Evolutionary conservation across 2,888 invertebrate species (phyloP).

Genomic region (Ceraclea dissimilis): DNA sequence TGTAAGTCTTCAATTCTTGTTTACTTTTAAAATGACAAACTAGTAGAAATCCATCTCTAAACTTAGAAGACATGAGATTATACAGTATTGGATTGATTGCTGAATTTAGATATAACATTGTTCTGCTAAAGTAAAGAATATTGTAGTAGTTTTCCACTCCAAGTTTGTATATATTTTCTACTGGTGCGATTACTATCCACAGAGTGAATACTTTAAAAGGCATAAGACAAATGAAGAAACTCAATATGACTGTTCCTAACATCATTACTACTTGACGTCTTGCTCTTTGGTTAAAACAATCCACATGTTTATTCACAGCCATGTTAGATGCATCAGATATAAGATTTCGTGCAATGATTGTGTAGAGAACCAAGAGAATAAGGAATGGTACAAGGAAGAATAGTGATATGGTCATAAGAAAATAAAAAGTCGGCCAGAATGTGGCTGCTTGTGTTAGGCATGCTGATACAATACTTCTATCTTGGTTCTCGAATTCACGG

Average conservation of each 20-base stretch:
- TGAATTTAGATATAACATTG: constrained; percentile 84
- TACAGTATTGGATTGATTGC: constrained; percentile 89
- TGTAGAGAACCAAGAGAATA: constrained; percentile 72
- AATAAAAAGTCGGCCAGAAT: constrained; percentile 70
- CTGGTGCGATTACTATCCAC: constrained; percentile 73
- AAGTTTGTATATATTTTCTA: constrained; percentile 58
- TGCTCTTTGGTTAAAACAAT: constrained; percentile 63
- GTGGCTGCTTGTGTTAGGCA: constrained; percentile 75
- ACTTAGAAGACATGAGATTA: constrained; percentile 87
- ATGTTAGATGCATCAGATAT: constrained; percentile 62
- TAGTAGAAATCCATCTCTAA: constrained; percentile 69
- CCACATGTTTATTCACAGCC: constrained; percentile 63
- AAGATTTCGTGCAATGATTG: constrained; percentile 75
- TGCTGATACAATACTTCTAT: constrained; percentile 62
- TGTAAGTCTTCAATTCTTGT: constrained; percentile 37
- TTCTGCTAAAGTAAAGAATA: constrained; percentile 73
- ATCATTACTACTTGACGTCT: constrained; percentile 78
- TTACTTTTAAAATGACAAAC: constrained; percentile 52
- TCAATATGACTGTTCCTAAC: constrained; percentile 78
- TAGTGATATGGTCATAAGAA: constrained; percentile 67
- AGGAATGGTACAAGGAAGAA: constrained; percentile 78
- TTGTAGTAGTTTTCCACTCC: constrained; percentile 75
- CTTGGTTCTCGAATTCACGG: constrained; percentile 57
- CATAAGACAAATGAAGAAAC: constrained; percentile 82
- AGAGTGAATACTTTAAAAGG: constrained; percentile 78